phyloP scores from a whole-genome alignment of 2,888 invertebrate genomes.

The Cremastinae sp. region DNA sequence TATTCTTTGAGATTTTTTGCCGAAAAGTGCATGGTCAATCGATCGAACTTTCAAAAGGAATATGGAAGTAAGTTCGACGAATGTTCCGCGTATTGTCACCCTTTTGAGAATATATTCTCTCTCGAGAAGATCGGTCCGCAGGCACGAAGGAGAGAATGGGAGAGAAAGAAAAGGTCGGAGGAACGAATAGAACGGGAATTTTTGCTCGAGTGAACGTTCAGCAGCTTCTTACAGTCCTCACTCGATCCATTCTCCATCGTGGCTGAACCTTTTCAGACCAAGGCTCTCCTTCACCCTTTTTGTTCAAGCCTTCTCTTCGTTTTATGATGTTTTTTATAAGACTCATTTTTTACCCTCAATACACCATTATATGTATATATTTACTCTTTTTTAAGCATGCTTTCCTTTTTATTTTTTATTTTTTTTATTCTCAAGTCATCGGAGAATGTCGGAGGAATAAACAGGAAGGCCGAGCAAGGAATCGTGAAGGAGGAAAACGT shows the following conservation, averaged over 20 bases:
- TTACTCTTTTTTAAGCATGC: constrained; percentile 35
- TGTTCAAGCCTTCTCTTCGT: constrained; percentile 31
- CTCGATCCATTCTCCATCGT: constrained; percentile 14
- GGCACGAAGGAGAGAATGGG: neutral
- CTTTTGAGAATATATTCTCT: neutral
- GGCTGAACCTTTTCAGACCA: constrained; percentile 25
- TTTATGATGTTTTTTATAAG: constrained; percentile 43
- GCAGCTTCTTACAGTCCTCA: constrained; percentile 11
- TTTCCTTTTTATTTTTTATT: constrained; percentile 11
- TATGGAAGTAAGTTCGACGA: neutral
- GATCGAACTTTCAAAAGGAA: neutral
- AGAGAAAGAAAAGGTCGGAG: neutral
- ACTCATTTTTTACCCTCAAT: constrained; percentile 43
- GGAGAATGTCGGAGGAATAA: constrained; percentile 24
- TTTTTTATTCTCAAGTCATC: constrained; percentile 28
- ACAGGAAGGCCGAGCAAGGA: constrained; percentile 17
- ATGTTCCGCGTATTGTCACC: neutral
- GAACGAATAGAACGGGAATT: constrained; percentile 12
- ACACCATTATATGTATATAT: constrained; percentile 38
- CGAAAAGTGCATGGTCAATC: neutral
- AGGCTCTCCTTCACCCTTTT: constrained; percentile 41
- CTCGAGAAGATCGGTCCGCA: neutral
- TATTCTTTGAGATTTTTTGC: neutral
- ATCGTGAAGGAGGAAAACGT: constrained; percentile 36
- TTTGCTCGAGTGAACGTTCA: constrained; percentile 34